Base-by-base conservation (phyloP, 2,113 vertebrate species). In the Sardina pilchardus region DNA sequence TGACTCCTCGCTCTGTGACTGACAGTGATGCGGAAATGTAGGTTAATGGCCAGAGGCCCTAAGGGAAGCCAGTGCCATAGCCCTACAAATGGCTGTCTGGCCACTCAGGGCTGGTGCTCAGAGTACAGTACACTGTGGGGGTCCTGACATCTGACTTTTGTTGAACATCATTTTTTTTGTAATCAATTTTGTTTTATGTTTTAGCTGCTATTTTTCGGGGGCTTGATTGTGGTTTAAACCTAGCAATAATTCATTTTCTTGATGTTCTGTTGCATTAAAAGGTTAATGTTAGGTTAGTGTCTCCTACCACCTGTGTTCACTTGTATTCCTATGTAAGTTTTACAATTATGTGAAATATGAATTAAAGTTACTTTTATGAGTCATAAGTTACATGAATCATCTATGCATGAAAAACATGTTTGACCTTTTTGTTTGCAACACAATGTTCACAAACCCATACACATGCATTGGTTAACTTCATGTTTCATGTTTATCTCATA, bases 11-110 rank as follows among this genome's bases (percentile, higher is more conserved):
- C 85, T 24, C 84, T 80, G 83, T 90, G 78, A 50, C 50, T 56
- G 83, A 86, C 81, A 84, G 63, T 43, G 43, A 82, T 86, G 78
- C 56, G 53, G 82, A 47, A 90, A 90, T 87, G 83, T 90, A 89
- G 89, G 89, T 88, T 90, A 90, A 89, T 90, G 83, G 83, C 36
- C 83, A 81, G 75, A 86, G 86, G 88, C 89, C 87, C 30, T 53
- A 86, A 81, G 89, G 87, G 42, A 34, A n/a, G 82, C 30, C 71
- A 84, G 50, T 78, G 85, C 84, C 86, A 86, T 83, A 75, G 81
- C 84, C 39, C 83, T 81, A 17, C 53, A 86, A 53, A 87, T 53
- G 42, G 82, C 48, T 87, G 89, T 86, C 86, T 30, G 56, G 63
- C 34, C 83, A 83, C 67, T 85, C 88, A 82, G 86, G 82, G 82